Conservation (phyloP, 2,797 vertebrate genomes). For the Aratinga solstitialis region DNA sequence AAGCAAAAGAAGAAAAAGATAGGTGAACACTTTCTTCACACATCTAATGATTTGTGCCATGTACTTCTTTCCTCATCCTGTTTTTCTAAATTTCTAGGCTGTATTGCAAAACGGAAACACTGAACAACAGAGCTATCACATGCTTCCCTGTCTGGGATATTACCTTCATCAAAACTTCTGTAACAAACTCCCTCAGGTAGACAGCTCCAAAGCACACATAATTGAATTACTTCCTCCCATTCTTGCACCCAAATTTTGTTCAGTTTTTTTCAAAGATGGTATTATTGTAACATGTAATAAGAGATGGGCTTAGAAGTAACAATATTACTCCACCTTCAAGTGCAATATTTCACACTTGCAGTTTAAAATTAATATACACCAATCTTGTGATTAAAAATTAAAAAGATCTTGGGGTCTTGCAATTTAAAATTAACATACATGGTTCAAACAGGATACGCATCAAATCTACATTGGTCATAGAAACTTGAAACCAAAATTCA, state of each 20-base stretch:
- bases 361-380: neutral
- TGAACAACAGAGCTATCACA: neutral
- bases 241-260: neutral
- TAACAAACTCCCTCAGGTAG: neutral
- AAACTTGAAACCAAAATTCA: neutral
- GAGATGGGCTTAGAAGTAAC: neutral
- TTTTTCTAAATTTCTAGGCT: neutral
- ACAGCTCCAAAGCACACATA: neutral
- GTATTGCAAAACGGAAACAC: neutral
- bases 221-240: neutral
- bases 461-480: neutral
- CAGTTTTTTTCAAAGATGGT: neutral
- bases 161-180: neutral
- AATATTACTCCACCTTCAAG: neutral
- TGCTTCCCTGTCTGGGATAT: neutral
- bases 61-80: neutral
- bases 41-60: neutral
- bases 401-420: neutral
- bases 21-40: neutral
- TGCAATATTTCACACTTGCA: neutral
- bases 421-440: neutral
- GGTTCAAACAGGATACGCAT: neutral
- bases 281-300: neutral
- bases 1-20: neutral
- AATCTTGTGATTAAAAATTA: neutral